A percentile compares a stretch with the other conserved stretches of the same genome.
Conservation (phyloP, 2,113 vertebrate species). For the Corynorhinus townsendii region DNA sequence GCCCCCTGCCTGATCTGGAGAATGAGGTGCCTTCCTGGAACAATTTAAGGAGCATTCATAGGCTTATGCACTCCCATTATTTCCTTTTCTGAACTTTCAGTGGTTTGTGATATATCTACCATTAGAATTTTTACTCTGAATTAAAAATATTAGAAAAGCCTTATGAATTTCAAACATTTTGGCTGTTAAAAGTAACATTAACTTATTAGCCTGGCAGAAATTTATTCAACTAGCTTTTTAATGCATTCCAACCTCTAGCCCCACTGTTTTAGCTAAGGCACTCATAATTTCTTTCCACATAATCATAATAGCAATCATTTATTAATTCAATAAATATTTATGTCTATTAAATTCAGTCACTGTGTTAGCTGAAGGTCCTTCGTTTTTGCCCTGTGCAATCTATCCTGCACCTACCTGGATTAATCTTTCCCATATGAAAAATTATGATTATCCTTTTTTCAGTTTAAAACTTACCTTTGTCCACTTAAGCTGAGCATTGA, state of each 20-base stretch:
- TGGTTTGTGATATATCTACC: neutral
- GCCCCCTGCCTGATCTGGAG: no score
- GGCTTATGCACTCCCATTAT: neutral
- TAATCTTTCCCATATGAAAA: neutral
- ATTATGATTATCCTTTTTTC: neutral
- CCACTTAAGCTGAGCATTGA: neutral
- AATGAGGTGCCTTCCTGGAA: neutral
- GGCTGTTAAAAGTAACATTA: neutral
- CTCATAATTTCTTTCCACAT: neutral
- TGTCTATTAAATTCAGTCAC: neutral
- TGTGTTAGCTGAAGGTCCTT: neutral
- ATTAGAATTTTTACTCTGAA: neutral
- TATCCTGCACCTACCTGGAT: neutral
- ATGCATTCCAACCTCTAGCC: neutral
- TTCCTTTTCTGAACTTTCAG: neutral
- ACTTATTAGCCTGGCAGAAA: neutral
- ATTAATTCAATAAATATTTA: neutral
- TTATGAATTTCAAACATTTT: neutral
- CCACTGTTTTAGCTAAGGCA: neutral
- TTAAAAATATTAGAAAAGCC: neutral
- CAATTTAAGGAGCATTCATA: neutral
- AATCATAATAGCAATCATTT: neutral
- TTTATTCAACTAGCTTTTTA: neutral
- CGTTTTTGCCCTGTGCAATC: neutral
- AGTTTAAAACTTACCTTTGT: neutral